Percentiles rank a stretch among this genome's conserved stretches.
phyloP scores from a whole-genome alignment of 2,888 invertebrate species.

The Brachylomia viminalis region DNA sequence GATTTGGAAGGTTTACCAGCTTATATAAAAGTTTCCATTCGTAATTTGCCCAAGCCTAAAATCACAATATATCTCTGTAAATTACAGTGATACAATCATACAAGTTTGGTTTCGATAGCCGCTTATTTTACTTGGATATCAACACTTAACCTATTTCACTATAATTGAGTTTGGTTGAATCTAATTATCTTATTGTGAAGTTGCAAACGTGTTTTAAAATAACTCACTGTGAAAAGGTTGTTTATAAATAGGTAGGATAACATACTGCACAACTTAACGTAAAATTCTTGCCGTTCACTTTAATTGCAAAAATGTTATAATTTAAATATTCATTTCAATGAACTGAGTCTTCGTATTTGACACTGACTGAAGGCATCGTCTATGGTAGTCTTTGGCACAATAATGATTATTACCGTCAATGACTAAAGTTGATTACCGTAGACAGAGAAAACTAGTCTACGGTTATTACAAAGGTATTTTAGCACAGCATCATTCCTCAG shows the following conservation, averaged over 20 bases:
- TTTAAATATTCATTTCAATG: conserved; percentile 11
- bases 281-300: conserved; percentile 48
- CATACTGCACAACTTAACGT: conserved; percentile 44
- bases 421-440: no score
- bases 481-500: conserved; percentile 33
- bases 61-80: conserved; percentile 1
- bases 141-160: conserved; percentile 45
- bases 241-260: conserved; percentile 41
- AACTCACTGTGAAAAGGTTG: conserved; percentile 41
- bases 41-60: conserved; percentile 26
- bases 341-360: conserved; percentile 10
- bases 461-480: conserved; percentile 23
- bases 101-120: conserved; percentile 34
- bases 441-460: no score
- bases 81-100: conserved; percentile 21
- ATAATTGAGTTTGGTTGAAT: conserved; percentile 50
- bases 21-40: conserved; percentile 26
- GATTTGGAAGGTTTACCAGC: conserved; percentile 37
- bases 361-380: conserved; percentile 1
- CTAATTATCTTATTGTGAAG: conserved; percentile 51
- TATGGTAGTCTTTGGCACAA: conserved; percentile 2
- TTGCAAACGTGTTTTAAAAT: conserved; percentile 46
- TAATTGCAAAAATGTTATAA: not conserved
- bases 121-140: conserved; percentile 35
- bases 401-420: no score